Conservation (phyloP, 2,797 vertebrate genomes). For the Spheniscus humboldti region DNA sequence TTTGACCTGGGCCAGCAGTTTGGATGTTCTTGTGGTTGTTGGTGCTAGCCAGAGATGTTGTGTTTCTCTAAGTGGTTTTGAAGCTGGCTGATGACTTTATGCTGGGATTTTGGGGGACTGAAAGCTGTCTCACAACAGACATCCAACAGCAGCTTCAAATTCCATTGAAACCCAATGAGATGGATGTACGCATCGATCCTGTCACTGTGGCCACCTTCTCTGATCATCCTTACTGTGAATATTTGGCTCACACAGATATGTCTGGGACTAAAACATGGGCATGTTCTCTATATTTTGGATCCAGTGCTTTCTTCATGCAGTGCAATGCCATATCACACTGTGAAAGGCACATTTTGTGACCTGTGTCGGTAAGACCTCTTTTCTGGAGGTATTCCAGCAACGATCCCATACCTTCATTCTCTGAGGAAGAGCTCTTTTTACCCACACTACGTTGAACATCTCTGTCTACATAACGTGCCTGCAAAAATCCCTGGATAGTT, state of each 20-base stretch:
- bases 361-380: neutral
- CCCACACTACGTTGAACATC: neutral
- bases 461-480: neutral
- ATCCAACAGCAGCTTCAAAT: neutral
- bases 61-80: neutral
- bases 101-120: neutral
- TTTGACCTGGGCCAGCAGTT: neutral
- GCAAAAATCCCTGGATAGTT: neutral
- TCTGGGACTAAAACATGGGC: neutral
- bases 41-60: neutral
- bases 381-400: neutral
- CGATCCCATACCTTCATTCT: neutral
- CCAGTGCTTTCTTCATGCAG: neutral
- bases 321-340: fast-evolving
- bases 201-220: neutral
- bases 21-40: neutral
- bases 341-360: neutral
- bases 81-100: neutral
- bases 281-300: neutral
- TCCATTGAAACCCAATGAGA: neutral
- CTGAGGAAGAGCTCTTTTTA: neutral
- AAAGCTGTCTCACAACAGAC: neutral
- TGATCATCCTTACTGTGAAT: neutral
- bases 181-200: neutral
- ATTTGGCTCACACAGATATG: neutral